Evolutionary conservation across 2,888 invertebrate genomes (phyloP).

Genomic region (Drosophila fulvimacula): DNA sequence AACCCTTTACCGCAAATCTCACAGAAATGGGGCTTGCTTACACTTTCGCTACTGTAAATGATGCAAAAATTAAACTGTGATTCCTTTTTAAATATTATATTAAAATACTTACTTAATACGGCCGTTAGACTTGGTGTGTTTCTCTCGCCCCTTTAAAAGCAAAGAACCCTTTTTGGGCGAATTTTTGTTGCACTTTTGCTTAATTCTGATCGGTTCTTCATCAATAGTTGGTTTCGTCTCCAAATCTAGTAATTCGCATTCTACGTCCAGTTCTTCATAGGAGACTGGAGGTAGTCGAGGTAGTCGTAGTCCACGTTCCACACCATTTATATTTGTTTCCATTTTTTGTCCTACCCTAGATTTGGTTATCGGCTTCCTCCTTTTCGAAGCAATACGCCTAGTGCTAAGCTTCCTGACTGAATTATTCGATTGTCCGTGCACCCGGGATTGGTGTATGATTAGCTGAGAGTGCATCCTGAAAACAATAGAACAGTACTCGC

Average conservation of each 20-base stretch:
- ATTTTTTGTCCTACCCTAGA: neutral
- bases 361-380: neutral
- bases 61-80: neutral
- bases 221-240: neutral
- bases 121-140: neutral
- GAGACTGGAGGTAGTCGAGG: conserved; percentile 35
- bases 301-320: conserved; percentile 38
- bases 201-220: neutral
- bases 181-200: neutral
- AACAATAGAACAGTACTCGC: conserved; percentile 85
- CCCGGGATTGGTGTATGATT: conserved; percentile 85
- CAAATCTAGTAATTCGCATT: conserved; percentile 35
- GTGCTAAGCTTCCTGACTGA: neutral
- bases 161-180: neutral
- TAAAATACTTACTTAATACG: conserved; percentile 10
- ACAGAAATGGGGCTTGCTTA: conserved; percentile 7
- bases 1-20: conserved; percentile 33
- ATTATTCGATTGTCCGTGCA: conserved; percentile 62
- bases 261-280: conserved; percentile 44
- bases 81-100: neutral
- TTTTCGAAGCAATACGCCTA: conserved; percentile 4
- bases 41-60: neutral
- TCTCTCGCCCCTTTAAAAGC: neutral
- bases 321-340: conserved; percentile 1
- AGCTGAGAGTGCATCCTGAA: conserved; percentile 84